Base-by-base conservation (phyloP, 2,888 invertebrate genomes). In the Alsophila aescularia region DNA sequence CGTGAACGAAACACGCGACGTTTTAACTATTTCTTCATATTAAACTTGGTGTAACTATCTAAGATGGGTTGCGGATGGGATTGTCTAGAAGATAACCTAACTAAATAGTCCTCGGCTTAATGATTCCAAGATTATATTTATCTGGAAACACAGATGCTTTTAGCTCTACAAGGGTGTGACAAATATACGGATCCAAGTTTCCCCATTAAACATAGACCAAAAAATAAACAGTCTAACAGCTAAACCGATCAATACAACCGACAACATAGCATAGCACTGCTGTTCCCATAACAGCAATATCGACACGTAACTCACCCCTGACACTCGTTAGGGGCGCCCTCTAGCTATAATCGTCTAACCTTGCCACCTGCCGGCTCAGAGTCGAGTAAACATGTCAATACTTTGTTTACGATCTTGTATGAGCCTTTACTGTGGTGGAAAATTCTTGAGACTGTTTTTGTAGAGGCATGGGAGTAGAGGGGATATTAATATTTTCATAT, bases 311-410 rank as follows among this genome's bases (percentile, higher is more conserved):
- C 40, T 52, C 18, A 18, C 13, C 41, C 57, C 24, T 13, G 27
- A 32, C 35, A 54, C 58, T 73, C 69, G 70, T 72, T 70, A 74
- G 59, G 67, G 66, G 63, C 58, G 58, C 69, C 72, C 69, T 63
- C 67, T 56, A 52, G 37, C 56, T 60, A 65, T 76, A 69, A 72
- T 70, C 68, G 67, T 35, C 64, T 71, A 69, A 72, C 74, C 68
- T 72, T 64, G 67, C 69, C 64, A 73, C 74, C 75, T 73, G 65
- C 14, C 31, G 24, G 48, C 72, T 70, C 70, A 59, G 3, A 44
- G 9, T 43, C 58, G 65, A 58, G 70, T 69, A 78, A 77, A 79
- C 75, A 78, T 67, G 71, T 72, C 75, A 68, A 69, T 66, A 60
- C 64, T 57, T 62, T 70, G 67, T 70, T 71, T 67, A 70, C 62